phyloP scores from a whole-genome alignment of 2,888 invertebrate species.

The Apamea anceps region DNA sequence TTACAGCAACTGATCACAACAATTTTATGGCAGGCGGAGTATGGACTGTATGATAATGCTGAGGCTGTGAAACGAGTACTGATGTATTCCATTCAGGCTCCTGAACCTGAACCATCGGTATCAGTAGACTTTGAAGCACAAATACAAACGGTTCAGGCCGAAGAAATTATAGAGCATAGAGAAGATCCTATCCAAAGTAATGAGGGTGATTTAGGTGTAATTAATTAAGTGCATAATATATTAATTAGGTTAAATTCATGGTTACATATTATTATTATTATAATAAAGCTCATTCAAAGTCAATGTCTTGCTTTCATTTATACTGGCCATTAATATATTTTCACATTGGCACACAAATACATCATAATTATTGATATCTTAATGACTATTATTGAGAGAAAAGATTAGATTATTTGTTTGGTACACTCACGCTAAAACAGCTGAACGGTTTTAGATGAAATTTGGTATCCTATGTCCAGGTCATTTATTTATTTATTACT shows the following conservation, averaged over 20 bases:
- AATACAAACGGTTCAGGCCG: constrained; percentile 56
- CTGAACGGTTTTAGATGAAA: no score
- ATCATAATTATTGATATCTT: no score
- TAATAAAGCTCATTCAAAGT: constrained; percentile 41
- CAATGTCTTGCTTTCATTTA: constrained; percentile 12
- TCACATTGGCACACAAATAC: not conserved
- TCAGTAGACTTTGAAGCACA: constrained; percentile 57
- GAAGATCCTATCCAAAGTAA: constrained; percentile 64
- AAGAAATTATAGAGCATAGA: constrained; percentile 64
- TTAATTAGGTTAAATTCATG: constrained; percentile 37
- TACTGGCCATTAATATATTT: not conserved
- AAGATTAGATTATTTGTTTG: no score
- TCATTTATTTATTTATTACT: no score
- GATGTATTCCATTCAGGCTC: constrained; percentile 76
- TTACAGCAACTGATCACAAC: constrained; percentile 86
- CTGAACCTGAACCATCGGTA: constrained; percentile 53
- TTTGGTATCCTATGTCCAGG: no score
- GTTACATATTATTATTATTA: constrained; percentile 34
- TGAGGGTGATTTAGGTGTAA: constrained; percentile 58
- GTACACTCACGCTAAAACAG: no score
- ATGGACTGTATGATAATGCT: constrained; percentile 84
- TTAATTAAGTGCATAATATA: constrained; percentile 37
- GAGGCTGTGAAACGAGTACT: constrained; percentile 83
- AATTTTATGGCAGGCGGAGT: constrained; percentile 87
- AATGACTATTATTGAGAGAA: not conserved